phyloP scores from a whole-genome alignment of 2,888 invertebrate genomes.

The Epistrophella euchroma region DNA sequence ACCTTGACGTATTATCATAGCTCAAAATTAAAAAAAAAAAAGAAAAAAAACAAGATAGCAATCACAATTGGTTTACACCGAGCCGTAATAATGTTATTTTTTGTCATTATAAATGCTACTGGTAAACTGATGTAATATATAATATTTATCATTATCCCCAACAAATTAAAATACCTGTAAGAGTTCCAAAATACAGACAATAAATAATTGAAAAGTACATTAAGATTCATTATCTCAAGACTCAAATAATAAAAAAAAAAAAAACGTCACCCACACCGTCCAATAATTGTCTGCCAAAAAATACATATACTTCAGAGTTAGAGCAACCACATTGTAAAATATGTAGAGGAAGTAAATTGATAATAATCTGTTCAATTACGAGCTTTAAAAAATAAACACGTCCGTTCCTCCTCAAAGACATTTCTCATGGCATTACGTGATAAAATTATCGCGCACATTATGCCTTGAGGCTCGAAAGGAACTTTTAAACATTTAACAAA shows the following conservation, averaged over 20 bases:
- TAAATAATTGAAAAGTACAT: background rate
- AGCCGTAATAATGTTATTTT: background rate
- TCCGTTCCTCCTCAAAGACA: constrained; percentile 43
- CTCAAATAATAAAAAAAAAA: background rate
- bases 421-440: constrained; percentile 65
- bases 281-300: background rate
- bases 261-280: background rate
- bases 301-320: background rate
- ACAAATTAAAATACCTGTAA: background rate
- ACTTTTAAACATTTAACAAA: background rate
- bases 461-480: constrained; percentile 34
- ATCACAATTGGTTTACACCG: background rate
- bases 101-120: background rate
- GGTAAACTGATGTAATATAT: background rate
- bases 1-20: background rate
- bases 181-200: background rate
- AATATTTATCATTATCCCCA: background rate
- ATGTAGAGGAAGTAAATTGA: constrained; percentile 47
- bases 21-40: background rate
- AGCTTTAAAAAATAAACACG: constrained; percentile 48
- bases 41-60: background rate
- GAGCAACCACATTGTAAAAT: background rate
- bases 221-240: background rate
- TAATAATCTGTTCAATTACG: constrained; percentile 48
- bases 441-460: constrained; percentile 56